Percentiles rank a stretch among this genome's conserved stretches.
phyloP scores from a whole-genome alignment of 2,888 invertebrate genomes.

The Hemaris fuciformis region DNA sequence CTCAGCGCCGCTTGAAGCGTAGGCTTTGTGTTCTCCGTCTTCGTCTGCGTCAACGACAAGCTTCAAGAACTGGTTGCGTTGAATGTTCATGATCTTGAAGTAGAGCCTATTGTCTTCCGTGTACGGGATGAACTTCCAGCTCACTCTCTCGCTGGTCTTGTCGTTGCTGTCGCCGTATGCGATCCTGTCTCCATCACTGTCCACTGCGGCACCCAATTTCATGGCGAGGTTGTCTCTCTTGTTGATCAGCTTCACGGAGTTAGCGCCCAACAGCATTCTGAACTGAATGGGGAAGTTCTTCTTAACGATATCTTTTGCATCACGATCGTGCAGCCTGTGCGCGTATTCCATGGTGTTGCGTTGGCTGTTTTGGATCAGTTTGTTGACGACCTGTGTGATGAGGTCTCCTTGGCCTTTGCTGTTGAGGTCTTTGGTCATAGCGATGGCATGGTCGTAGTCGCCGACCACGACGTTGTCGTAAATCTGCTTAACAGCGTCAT shows the following conservation, averaged over 20 bases:
- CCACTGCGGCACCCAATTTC: constrained; percentile 9
- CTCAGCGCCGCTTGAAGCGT: not conserved
- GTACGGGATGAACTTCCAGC: constrained; percentile 18
- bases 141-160: constrained; percentile 16
- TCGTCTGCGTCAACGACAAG: not conserved
- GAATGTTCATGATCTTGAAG: constrained; percentile 18
- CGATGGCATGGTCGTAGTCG: not conserved
- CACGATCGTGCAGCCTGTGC: constrained; percentile 18
- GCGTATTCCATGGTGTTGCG: constrained; percentile 16
- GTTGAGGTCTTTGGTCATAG: not conserved
- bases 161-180: constrained; percentile 18
- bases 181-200: constrained; percentile 14
- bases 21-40: constrained; percentile 4
- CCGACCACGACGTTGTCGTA: not conserved
- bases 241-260: constrained; percentile 14
- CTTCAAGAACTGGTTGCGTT: constrained; percentile 13
- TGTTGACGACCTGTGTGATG: not conserved
- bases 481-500: not conserved
- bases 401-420: not conserved
- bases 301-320: constrained; percentile 11
- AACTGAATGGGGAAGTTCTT: constrained; percentile 17
- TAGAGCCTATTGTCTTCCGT: constrained; percentile 22
- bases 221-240: constrained; percentile 16
- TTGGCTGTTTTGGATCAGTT: constrained; percentile 10
- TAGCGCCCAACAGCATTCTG: constrained; percentile 13